A percentile compares a stretch with the other conserved stretches of the same genome.
phyloP scores from a whole-genome alignment of 2,113 vertebrate genomes.

The Oreotrochilus melanogaster region DNA sequence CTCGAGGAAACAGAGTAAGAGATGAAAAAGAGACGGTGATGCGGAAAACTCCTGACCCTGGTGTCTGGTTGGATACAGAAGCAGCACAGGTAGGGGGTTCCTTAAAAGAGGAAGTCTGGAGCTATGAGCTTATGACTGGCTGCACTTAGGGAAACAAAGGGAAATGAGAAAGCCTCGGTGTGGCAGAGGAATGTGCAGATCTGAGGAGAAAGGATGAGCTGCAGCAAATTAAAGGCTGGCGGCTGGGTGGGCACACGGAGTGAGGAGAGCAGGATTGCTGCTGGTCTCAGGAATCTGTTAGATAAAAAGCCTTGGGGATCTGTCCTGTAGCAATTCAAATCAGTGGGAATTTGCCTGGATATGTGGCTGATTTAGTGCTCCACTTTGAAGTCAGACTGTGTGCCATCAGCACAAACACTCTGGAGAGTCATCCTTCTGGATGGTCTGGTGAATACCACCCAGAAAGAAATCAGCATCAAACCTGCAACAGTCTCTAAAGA shows the following conservation, averaged over 20 bases:
- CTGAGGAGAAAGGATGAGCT: background rate
- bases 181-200: background rate
- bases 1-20: background rate
- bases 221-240: background rate
- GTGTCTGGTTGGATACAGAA: background rate
- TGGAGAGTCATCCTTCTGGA: background rate
- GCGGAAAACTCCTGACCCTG: slow-evolving; percentile 1
- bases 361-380: background rate
- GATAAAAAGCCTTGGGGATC: background rate
- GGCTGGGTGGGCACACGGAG: background rate
- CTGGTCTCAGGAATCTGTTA: background rate
- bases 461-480: background rate
- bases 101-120: background rate
- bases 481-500: background rate
- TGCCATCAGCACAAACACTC: background rate
- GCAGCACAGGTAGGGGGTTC: background rate
- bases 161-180: background rate
- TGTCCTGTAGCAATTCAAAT: background rate
- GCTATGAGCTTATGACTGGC: background rate
- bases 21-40: background rate
- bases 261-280: background rate
- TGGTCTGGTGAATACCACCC: background rate
- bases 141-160: background rate
- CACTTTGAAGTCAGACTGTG: background rate
- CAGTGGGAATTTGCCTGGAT: background rate